These are phyloP conservation scores for Colius striatus DNA, from an alignment of 2,113 vertebrate genomes.

Conservation along the genomic window DNA sequence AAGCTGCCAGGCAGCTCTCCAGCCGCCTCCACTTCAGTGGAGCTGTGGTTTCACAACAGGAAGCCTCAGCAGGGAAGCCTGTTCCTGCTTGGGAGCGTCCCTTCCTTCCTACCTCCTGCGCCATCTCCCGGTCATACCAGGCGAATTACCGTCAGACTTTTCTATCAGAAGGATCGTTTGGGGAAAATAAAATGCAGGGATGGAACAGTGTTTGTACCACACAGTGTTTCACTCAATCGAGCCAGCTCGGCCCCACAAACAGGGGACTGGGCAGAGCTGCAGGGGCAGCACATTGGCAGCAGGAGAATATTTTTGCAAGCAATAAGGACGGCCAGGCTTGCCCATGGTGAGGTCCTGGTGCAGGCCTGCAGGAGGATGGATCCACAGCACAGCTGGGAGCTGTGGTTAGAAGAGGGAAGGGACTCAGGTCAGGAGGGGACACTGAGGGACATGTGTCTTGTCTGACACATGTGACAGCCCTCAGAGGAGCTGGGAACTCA, in stretches of 20 bases:
- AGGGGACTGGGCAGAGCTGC: background rate
- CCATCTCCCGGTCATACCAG: background rate
- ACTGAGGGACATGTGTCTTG: background rate
- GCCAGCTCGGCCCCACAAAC: background rate
- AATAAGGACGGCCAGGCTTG: background rate
- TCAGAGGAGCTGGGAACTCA: background rate
- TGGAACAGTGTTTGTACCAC: background rate
- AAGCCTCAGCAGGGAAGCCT: background rate
- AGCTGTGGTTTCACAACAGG: background rate
- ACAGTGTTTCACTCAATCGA: background rate
- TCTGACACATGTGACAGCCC: background rate
- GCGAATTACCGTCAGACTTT: background rate
- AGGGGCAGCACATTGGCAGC: background rate
- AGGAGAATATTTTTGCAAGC: background rate
- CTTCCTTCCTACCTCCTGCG: background rate
- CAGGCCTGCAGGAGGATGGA: background rate
- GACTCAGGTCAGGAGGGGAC: background rate
- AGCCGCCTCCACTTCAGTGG: accelerated
- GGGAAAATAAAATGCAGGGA: background rate
- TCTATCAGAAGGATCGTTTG: background rate
- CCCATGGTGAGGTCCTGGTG: background rate
- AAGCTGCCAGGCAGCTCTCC: background rate
- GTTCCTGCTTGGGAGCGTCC: background rate
- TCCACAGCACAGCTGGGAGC: background rate
- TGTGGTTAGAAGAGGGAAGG: background rate